These are phyloP conservation scores for Amblyornis subalaris DNA, from an alignment of 2,113 vertebrate genomes.

Conservation along the genomic window DNA sequence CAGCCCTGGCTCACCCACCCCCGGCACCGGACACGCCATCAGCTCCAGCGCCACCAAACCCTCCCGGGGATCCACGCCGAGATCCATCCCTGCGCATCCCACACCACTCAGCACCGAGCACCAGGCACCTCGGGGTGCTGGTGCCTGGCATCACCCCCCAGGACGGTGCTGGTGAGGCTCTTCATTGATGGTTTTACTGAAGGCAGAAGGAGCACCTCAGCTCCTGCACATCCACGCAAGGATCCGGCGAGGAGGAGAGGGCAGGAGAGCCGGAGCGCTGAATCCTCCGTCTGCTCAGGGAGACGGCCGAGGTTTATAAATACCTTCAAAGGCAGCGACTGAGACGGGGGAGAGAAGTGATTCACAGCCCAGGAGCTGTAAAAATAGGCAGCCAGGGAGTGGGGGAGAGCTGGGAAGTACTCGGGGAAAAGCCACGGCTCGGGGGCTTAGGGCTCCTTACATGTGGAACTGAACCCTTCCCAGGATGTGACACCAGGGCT, in stretches of 20 bases:
- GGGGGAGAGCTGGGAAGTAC: not conserved
- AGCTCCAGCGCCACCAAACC: not conserved
- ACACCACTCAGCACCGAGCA: fast-evolving
- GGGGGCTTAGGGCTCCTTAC: fast-evolving
- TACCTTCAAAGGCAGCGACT: slow-evolving; percentile 30
- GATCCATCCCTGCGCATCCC: not conserved
- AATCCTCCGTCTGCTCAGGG: not conserved
- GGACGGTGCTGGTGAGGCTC: fast-evolving
- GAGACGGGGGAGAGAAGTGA: slow-evolving; percentile 5
- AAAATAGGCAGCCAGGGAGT: not conserved
- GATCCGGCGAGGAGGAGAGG: not conserved
- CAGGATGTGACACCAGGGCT: fast-evolving
- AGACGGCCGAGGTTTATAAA: slow-evolving; percentile 35
- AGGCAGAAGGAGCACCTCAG: not conserved
- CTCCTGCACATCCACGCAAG: not conserved
- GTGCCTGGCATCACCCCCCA: not conserved
- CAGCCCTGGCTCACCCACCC: not conserved
- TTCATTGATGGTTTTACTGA: not conserved
- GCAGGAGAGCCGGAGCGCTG: not conserved
- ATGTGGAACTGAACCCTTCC: fast-evolving
- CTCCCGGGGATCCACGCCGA: fast-evolving
- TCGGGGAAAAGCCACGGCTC: not conserved
- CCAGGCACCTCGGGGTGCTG: not conserved
- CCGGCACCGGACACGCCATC: fast-evolving
- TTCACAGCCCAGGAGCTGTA: not conserved